Conservation (phyloP, 2,113 vertebrate genomes). For the Probosciger aterrimus region DNA sequence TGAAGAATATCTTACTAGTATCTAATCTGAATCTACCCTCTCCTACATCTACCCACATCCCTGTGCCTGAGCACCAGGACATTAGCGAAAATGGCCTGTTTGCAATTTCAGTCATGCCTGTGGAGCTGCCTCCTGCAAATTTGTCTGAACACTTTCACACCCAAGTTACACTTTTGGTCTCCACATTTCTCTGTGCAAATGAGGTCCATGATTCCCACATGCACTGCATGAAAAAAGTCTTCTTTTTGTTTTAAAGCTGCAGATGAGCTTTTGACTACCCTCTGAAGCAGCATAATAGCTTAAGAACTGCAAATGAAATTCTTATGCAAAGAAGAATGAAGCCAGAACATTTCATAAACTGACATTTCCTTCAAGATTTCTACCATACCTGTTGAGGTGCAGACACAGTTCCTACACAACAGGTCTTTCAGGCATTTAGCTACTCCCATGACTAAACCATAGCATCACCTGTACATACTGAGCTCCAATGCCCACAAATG, state of each 20-base stretch:
- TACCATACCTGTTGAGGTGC: neutral
- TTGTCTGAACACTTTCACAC: neutral
- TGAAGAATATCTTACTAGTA: neutral
- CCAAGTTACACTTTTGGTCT: rapidly evolving
- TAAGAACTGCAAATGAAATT: neutral
- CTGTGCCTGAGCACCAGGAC: rapidly evolving
- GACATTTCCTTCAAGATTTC: neutral
- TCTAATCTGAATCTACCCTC: neutral
- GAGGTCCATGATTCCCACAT: rapidly evolving
- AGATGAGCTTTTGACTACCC: neutral
- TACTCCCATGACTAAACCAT: neutral
- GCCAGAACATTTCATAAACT: neutral
- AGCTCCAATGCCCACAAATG: neutral
- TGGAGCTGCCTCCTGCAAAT: neutral
- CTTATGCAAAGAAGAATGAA: neutral
- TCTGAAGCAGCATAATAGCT: neutral
- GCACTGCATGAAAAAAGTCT: neutral
- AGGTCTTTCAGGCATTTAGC: neutral
- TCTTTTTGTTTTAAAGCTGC: neutral
- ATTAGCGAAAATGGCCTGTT: rapidly evolving
- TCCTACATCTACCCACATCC: neutral
- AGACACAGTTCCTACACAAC: neutral
- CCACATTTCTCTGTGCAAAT: neutral
- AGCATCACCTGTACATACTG: neutral
- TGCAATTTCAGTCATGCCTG: rapidly evolving